phyloP scores from a whole-genome alignment of 1,140 invertebrate species.

The Popillia japonica region DNA sequence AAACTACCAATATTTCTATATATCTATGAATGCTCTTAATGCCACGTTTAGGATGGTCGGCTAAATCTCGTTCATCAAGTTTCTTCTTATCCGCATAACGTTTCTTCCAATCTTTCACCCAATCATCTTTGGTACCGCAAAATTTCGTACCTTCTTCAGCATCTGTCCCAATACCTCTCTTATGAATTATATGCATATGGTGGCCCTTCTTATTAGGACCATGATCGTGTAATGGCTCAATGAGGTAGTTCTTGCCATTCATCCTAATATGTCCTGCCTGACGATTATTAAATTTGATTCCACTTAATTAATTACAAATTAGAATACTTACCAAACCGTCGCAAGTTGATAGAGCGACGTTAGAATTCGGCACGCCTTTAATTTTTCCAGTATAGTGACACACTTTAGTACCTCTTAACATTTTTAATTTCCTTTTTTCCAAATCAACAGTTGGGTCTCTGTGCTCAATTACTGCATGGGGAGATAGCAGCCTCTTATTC shows the following conservation, averaged over 20 bases:
- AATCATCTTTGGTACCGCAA: conserved; percentile 58
- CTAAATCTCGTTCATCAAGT: background rate
- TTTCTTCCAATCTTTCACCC: conserved; percentile 62
- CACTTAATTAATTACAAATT: conserved; percentile 26
- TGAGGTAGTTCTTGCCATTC: conserved; percentile 62
- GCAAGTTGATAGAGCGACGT: conserved; percentile 64
- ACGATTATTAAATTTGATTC: conserved; percentile 41
- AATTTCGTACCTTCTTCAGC: background rate
- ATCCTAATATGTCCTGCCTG: conserved; percentile 64
- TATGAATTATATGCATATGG: conserved; percentile 61
- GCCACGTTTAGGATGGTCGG: conserved; percentile 45
- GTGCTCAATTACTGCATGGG: conserved; percentile 53
- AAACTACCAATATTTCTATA: conserved; percentile 70
- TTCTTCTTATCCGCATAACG: conserved; percentile 50
- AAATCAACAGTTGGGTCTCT: conserved; percentile 49
- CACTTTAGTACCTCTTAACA: conserved; percentile 52
- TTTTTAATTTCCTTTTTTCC: conserved; percentile 49
- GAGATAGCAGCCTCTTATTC: conserved; percentile 59
- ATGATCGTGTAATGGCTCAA: conserved; percentile 64
- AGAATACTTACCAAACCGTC: conserved; percentile 65
- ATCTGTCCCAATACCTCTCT: conserved; percentile 43
- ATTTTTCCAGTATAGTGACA: conserved; percentile 64
- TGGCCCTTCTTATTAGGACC: conserved; percentile 56
- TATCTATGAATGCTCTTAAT: conserved; percentile 62
- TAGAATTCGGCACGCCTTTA: conserved; percentile 56